These are phyloP conservation scores for Oasisia sp. DNA, from an alignment of 2,888 invertebrate genomes.

Conservation along the genomic window DNA sequence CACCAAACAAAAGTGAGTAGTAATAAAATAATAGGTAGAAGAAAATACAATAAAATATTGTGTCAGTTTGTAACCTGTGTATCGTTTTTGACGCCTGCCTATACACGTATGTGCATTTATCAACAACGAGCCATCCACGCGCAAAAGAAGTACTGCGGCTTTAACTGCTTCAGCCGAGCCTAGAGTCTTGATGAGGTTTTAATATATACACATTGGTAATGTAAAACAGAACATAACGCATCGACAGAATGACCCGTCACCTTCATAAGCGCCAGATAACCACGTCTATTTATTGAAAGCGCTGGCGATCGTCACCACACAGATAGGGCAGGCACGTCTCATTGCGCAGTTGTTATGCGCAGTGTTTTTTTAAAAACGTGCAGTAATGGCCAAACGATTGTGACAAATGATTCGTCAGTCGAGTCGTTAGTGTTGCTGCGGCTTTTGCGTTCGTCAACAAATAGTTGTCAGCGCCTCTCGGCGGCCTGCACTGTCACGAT, in stretches of 20 bases:
- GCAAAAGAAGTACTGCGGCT: no score
- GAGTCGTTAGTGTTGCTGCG: background rate
- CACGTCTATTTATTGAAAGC: background rate
- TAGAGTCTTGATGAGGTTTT: background rate
- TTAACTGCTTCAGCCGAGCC: background rate
- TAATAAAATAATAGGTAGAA: background rate
- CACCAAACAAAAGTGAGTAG: background rate
- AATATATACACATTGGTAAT: background rate
- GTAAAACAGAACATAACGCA: background rate
- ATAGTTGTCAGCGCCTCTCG: background rate
- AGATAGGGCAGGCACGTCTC: background rate
- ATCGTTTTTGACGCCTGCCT: background rate
- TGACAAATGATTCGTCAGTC: background rate
- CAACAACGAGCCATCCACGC: no score
- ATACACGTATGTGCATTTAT: no score
- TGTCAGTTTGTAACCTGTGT: background rate
- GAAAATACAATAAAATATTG: background rate
- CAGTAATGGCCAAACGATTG: background rate
- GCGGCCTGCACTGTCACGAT: background rate
- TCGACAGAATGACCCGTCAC: background rate
- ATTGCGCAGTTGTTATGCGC: background rate
- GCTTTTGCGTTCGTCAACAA: background rate
- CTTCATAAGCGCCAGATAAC: background rate
- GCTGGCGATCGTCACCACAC: background rate
- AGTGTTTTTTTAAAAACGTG: background rate